Evolutionary conservation across 2,888 invertebrate genomes (phyloP).

Genomic region (Trichopoda pennipes): DNA sequence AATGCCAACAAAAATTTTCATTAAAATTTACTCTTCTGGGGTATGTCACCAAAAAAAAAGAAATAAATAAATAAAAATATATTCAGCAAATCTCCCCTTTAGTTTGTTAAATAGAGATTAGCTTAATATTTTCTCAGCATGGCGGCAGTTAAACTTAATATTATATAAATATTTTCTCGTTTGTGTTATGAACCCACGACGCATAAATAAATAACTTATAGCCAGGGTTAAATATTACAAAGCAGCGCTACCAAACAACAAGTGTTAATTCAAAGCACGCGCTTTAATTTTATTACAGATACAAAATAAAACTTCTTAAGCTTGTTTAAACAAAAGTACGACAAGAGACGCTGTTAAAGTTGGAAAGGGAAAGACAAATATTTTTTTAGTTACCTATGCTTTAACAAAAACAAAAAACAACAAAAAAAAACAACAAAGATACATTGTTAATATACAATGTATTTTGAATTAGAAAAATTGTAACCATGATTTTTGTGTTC

Average conservation of each 20-base stretch:
- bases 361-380: not conserved
- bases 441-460: not conserved
- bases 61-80: no score
- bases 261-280: constrained; percentile 62
- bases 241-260: constrained; percentile 34
- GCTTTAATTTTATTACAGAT: constrained; percentile 41
- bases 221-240: constrained; percentile 27
- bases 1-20: not conserved
- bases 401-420: not conserved
- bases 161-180: not conserved
- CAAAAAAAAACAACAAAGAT: no score
- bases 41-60: not conserved
- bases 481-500: constrained; percentile 45
- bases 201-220: constrained; percentile 34
- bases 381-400: not conserved
- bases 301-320: constrained; percentile 14
- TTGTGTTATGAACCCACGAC: constrained; percentile 17
- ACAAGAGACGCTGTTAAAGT: not conserved
- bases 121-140: constrained; percentile 15
- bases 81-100: constrained; percentile 1
- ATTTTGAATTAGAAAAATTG: constrained; percentile 17
- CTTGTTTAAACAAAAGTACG: constrained; percentile 4
- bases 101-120: not conserved
- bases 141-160: not conserved
- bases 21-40: not conserved